Percentiles rank a stretch among this genome's conserved stretches.
Evolutionary conservation across 2,888 invertebrate genomes (phyloP).

Genomic region (Nysson spinosus): DNA sequence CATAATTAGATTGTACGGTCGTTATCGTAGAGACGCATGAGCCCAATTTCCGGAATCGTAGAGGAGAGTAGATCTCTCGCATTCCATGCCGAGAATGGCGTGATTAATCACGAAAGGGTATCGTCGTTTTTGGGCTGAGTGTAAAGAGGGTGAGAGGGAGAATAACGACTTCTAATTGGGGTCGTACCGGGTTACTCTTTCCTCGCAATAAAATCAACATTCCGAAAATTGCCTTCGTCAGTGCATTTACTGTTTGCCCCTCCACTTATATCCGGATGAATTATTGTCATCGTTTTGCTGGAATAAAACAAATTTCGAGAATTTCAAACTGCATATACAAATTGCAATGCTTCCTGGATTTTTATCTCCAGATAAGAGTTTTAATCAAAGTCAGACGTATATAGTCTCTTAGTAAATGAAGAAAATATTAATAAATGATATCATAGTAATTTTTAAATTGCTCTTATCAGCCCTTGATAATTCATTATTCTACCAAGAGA

Average conservation of each 20-base stretch:
- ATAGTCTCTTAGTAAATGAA: no score
- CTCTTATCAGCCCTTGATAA: no score
- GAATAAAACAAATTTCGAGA: no score
- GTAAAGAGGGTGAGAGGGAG: background rate
- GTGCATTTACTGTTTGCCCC: background rate
- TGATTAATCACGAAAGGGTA: background rate
- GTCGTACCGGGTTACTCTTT: background rate
- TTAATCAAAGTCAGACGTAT: no score
- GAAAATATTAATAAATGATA: no score
- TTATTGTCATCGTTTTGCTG: no score
- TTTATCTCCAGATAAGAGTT: no score
- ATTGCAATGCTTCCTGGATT: no score
- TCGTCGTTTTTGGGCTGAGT: background rate
- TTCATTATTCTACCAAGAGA: no score
- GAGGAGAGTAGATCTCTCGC: background rate
- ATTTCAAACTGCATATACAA: no score
- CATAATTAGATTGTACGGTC: constrained; percentile 48
- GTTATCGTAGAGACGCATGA: constrained; percentile 36
- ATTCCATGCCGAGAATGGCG: background rate
- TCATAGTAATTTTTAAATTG: no score
- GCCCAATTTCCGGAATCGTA: constrained; percentile 44
- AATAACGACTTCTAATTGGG: background rate
- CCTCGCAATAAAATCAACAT: background rate
- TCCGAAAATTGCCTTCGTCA: background rate
- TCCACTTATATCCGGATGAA: no score